Evolutionary conservation across 2,797 vertebrate species (phyloP), one percentile per base, ranked within the genome.

Genomic region (Gambelia wislizenii): DNA sequence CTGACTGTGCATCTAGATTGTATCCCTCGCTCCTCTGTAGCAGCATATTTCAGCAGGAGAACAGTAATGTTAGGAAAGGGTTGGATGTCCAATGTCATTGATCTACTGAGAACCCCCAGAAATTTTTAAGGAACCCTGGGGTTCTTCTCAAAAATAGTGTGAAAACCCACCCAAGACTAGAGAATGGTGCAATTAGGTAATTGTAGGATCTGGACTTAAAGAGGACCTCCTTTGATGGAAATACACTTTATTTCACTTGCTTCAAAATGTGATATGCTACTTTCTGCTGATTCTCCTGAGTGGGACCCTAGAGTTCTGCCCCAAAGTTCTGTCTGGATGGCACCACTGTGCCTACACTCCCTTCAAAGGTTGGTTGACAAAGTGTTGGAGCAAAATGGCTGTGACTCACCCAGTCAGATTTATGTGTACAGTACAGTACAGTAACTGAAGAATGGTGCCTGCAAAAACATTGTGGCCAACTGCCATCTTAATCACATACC

Each of bases 401-500:
- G 20, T n/a, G 22, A 77, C 70, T 59, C 77, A 79, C 56, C 20
- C 56, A 59, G 54, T 56, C 42, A 47, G 33, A 77, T 64, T 67
- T 69, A n/a, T n/a, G n/a, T n/a, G n/a, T n/a, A n/a, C n/a, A n/a
- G n/a, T n/a, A n/a, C n/a, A n/a, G n/a, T n/a, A 44, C 44, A 77
- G 59, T 25, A 84, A 27, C 42, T n/a, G 44, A 20, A 67, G 64
- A 86, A 56, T 13, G 30, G 2, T 47, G 59, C 27, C 39, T 47
- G 27, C 27, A 67, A 67, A 47, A 16, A 39, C 33, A 8, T 33
- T 14, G 30, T 39, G 69, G 49, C 36, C 22, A 59, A 59, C 72
- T 18, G n/a, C 61, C 6, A 49, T 36, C n/a, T 87, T 87, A 79
- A 42, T 87, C 77, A 87, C 36, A 70, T 20, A 88, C 47, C 64